Evolutionary conservation across 2,113 vertebrate genomes (phyloP).

Genomic region (Theristicus caerulescens): DNA sequence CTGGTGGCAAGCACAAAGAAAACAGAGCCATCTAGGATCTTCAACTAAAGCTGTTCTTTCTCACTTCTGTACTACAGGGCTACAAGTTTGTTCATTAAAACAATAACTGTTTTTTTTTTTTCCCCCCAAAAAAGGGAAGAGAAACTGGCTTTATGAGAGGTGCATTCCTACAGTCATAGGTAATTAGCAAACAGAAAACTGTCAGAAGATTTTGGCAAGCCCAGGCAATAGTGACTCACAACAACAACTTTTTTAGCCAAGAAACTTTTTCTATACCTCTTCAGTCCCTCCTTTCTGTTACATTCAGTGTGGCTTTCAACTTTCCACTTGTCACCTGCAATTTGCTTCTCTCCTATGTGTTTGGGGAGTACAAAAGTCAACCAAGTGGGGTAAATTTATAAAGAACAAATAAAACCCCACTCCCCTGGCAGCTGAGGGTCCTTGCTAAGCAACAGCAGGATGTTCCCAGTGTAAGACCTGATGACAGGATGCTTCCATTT

Average conservation of each 20-base stretch:
- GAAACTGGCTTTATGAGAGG: background rate
- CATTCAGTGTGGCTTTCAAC: background rate
- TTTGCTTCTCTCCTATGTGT: background rate
- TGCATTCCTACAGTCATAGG: slow-evolving; percentile 16
- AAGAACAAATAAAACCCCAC: background rate
- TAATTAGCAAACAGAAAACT: slow-evolving; percentile 41
- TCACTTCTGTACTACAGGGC: background rate
- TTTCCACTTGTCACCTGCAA: background rate
- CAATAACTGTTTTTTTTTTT: background rate
- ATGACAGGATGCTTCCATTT: background rate
- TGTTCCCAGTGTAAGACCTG: background rate
- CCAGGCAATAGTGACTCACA: slow-evolving; percentile 9
- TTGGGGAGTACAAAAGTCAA: background rate
- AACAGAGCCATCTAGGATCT: background rate
- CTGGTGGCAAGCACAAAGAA: background rate
- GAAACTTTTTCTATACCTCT: background rate
- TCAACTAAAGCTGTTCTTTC: background rate
- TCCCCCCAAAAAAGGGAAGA: background rate
- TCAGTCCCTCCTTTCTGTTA: background rate
- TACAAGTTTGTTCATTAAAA: background rate
- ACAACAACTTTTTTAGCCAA: background rate
- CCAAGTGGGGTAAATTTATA: background rate
- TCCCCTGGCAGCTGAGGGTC: background rate
- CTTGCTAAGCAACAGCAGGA: background rate
- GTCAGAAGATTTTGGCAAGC: slow-evolving; percentile 5